These are phyloP conservation scores for Pherbina coryleti DNA, from an alignment of 2,888 invertebrate genomes.

Conservation along the genomic window DNA sequence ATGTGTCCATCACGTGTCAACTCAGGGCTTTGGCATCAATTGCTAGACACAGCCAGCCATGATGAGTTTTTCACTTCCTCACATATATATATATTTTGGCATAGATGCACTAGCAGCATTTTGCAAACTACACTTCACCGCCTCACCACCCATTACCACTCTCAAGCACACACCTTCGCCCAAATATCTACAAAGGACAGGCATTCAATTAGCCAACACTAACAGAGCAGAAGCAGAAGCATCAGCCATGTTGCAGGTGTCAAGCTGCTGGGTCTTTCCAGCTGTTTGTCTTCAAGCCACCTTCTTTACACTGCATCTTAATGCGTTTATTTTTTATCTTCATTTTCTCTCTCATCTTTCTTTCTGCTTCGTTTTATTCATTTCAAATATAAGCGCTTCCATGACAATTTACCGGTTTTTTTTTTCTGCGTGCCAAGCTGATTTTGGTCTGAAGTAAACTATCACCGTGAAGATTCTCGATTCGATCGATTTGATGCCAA, in stretches of 20 bases:
- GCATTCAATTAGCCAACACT: conserved; percentile 9
- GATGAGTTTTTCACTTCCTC: conserved; percentile 13
- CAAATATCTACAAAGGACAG: background rate
- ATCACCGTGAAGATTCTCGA: background rate
- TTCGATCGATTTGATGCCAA: background rate
- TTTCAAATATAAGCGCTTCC: background rate
- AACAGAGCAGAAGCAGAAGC: background rate
- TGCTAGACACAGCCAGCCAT: background rate
- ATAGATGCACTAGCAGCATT: background rate
- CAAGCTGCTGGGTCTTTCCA: background rate
- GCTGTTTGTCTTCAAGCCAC: background rate
- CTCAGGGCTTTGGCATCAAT: conserved; percentile 26
- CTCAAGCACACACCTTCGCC: background rate
- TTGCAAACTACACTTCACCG: background rate
- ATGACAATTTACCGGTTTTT: background rate
- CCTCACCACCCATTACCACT: no score
- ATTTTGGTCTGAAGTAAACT: background rate
- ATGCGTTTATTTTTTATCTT: background rate
- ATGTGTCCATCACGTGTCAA: conserved; percentile 46
- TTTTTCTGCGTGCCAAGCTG: background rate
- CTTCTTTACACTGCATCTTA: background rate
- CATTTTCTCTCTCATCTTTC: background rate
- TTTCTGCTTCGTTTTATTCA: background rate
- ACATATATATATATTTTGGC: background rate
- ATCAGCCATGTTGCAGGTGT: background rate